A percentile compares a stretch with the other conserved stretches of the same genome.
phyloP scores from a whole-genome alignment of 2,888 invertebrate genomes.

The Liopterus haemorrhoidalis region DNA sequence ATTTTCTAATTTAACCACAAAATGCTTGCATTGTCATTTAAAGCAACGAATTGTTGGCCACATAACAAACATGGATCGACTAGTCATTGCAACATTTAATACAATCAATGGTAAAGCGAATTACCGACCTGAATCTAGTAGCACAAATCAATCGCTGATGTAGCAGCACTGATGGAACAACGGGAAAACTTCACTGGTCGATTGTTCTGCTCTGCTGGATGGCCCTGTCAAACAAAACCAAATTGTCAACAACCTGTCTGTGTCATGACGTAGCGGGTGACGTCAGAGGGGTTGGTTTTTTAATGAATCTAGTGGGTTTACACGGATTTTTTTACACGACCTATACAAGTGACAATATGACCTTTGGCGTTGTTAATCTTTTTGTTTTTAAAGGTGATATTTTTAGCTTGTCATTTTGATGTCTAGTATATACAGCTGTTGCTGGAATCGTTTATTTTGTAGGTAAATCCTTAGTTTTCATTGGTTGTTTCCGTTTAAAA shows the following conservation, averaged over 20 bases:
- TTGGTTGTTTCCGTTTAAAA: no score
- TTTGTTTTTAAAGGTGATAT: no score
- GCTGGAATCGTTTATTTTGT: no score
- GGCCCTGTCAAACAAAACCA: slow-evolving; percentile 35
- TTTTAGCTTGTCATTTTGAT: no score
- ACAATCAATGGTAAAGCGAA: slow-evolving; percentile 34
- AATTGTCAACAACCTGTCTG: slow-evolving; percentile 27
- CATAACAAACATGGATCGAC: slow-evolving; percentile 36
- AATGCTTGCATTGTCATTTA: slow-evolving; percentile 18
- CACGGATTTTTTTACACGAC: not conserved
- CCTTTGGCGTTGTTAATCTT: no score
- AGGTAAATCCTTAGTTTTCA: no score
- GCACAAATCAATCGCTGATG: slow-evolving; percentile 29
- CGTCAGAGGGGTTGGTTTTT: not conserved
- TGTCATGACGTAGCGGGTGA: slow-evolving; percentile 1
- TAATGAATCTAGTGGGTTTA: not conserved
- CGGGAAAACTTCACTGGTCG: slow-evolving; percentile 28
- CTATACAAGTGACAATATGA: no score
- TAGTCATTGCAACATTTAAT: slow-evolving; percentile 32
- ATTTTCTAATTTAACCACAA: slow-evolving; percentile 18
- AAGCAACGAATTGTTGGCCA: slow-evolving; percentile 33
- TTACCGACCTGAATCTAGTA: slow-evolving; percentile 33
- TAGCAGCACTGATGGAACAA: slow-evolving; percentile 9
- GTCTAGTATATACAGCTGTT: no score
- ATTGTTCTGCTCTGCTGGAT: slow-evolving; percentile 26